phyloP scores from a whole-genome alignment of 2,797 vertebrate species.

The Siniperca undulata region DNA sequence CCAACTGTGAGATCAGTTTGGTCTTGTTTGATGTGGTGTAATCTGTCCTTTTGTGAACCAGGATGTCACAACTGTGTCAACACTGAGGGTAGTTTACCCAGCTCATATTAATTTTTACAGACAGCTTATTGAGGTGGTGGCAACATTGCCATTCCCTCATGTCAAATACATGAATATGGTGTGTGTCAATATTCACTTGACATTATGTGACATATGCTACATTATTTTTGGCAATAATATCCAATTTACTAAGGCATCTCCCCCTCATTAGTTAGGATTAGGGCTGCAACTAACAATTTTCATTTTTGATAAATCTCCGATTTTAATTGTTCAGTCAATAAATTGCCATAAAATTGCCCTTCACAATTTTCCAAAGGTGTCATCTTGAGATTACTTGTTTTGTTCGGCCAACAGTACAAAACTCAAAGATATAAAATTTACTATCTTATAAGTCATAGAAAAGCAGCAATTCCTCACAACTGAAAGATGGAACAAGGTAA shows the following conservation, averaged over 20 bases:
- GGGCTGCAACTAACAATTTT: background rate
- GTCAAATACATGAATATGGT: conserved; percentile 22
- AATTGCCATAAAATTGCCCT: no score
- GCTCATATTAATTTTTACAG: background rate
- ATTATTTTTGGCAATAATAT: background rate
- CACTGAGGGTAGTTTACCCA: background rate
- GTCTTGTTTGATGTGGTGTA: background rate
- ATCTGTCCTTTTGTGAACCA: conserved; percentile 17
- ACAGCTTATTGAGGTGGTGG: background rate
- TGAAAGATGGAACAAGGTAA: no score
- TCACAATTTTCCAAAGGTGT: no score
- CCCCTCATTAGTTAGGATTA: background rate
- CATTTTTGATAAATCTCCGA: no score
- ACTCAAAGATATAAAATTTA: no score
- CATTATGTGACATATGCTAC: background rate
- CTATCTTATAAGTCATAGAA: no score
- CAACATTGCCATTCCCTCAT: background rate
- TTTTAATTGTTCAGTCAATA: no score
- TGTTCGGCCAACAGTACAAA: no score
- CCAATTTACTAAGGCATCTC: background rate
- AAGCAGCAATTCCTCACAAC: no score
- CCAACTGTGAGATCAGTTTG: background rate
- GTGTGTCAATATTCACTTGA: background rate
- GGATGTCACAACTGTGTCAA: conserved; percentile 54
- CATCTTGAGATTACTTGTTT: no score